Evolutionary conservation across 1,140 invertebrate genomes (phyloP), one percentile per base, ranked within the genome.

Genomic region (Heliconius congener): DNA sequence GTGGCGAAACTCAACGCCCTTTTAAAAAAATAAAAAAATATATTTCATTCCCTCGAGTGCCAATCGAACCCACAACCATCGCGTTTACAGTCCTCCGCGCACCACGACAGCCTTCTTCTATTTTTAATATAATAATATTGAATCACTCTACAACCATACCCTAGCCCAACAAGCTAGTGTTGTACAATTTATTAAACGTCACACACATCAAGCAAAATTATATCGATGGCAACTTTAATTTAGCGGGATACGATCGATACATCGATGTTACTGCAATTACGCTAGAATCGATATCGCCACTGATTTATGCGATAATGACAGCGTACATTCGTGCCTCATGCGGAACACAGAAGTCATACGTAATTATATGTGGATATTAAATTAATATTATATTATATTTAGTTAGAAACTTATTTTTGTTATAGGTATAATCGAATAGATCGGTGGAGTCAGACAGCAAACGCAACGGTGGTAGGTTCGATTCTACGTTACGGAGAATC

Each of bases 241-340:
- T 81, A 78, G 76, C 80, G 71, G 76, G 39, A 76, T 81, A 39
- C 73, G 73, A 77, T 81, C 73, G 80, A 81, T 78, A 81, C 76
- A 78, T 81, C 80, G 80, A 78, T 81, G 79, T 77, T 77, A 78
- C 73, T 78, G 80, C 80, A 81, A 81, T 81, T 81, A 81, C 76
- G 76, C 34, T 81, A 73, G 73, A 78, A 78, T 78, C 73, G 72
- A 76, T 76, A 71, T 76, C 66, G 50, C 73, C 60, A 23, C 73
- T 81, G 80, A 81, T 81, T 81, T 81, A 81, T 81, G 80, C 76
- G 80, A 81, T 78, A 81, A 81, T 81, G 80, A 81, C 37, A 66
- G 73, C 71, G 76, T 78, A 71, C 46, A 78, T 78, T 74, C 80
- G 78, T 60, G 34, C 39, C 73, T 42, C 72, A 81, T 81, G 80